Percentiles rank a stretch among this genome's conserved stretches.
Conservation (phyloP, 2,888 invertebrate species). For the Coelinius sp. region DNA sequence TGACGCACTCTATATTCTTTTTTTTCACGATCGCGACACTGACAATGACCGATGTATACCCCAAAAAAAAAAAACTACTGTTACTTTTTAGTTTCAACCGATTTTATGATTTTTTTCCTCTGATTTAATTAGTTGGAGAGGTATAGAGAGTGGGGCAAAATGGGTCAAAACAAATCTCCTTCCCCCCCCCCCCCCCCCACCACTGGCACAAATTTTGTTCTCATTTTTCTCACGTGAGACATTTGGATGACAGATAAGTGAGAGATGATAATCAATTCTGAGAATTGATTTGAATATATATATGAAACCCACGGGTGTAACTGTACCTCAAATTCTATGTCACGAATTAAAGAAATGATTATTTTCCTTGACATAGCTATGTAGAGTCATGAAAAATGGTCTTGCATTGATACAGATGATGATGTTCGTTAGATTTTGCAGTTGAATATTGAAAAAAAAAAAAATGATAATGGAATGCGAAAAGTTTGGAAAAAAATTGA, state of each 20-base stretch:
- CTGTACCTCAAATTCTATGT: slow-evolving; percentile 19
- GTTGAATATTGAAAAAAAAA: background rate
- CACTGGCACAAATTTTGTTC: background rate
- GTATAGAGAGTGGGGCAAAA: background rate
- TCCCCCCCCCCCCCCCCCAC: too few relatives aligned
- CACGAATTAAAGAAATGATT: background rate
- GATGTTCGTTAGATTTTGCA: background rate
- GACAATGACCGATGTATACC: slow-evolving; percentile 18
- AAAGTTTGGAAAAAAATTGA: slow-evolving; percentile 16
- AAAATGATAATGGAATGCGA: background rate
- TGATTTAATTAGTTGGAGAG: background rate
- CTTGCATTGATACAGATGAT: too few relatives aligned
- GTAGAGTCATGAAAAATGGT: background rate
- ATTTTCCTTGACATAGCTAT: background rate
- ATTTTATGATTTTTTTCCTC: background rate
- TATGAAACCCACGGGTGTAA: slow-evolving; percentile 16
- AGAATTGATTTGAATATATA: slow-evolving; percentile 22
- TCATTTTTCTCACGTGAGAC: background rate
- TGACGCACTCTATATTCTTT: slow-evolving; percentile 46
- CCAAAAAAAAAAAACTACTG: slow-evolving; percentile 16
- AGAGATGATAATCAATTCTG: slow-evolving; percentile 33
- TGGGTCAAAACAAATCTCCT: background rate
- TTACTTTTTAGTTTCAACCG: background rate
- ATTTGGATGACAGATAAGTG: slow-evolving; percentile 13
- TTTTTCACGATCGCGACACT: slow-evolving; percentile 37